Evolutionary conservation across 2,113 vertebrate genomes (phyloP), one percentile per base, ranked within the genome.

Genomic region (Lepisosteus osseus): DNA sequence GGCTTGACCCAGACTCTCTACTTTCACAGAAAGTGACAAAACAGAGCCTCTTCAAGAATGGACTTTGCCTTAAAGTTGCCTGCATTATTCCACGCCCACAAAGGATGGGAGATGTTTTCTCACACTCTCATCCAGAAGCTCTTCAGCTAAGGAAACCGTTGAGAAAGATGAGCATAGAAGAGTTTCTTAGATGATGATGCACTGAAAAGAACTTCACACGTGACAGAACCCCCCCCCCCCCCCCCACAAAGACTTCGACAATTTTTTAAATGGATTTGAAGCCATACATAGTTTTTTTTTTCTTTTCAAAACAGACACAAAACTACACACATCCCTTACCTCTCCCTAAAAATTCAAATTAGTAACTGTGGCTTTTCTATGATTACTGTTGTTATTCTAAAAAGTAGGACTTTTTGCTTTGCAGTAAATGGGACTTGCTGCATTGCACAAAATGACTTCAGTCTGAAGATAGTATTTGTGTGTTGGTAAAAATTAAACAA

Each of bases 1-100:
- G 97, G 97, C 84, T 95, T 96, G 72, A 97, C 97, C 84, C 96
- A 96, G 90, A 93, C 95, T 73, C 95, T 99, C 77, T 97, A 94
- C 93, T 99, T 99, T 88, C 97, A 99, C 92, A 95, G 97, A 92
- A 99, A 99, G 93, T 99, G 94, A 99, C 76, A 59, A 84, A 70
- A 79, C 79, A 78, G 56, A 74, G 61, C 74, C 61, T 87, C 85
- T 84, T 79, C 79, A 78, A 71, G 79, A 86, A 86, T 86, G 90
- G 92, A 90, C 92, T 92, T 91, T 92, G 91, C 91, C 92, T 94
- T 86, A 91, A 93, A 82, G 89, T 86, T 92, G 90, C 90, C 93
- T 79, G 78, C 85, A 89, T 90, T 84, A 83, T 83, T 90, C 89
- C 85, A 82, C 79, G 88, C 87, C 86, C 72, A 84, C 64, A 75